Conservation (phyloP, 2,113 vertebrate species). For the Platysternon megacephalum region DNA sequence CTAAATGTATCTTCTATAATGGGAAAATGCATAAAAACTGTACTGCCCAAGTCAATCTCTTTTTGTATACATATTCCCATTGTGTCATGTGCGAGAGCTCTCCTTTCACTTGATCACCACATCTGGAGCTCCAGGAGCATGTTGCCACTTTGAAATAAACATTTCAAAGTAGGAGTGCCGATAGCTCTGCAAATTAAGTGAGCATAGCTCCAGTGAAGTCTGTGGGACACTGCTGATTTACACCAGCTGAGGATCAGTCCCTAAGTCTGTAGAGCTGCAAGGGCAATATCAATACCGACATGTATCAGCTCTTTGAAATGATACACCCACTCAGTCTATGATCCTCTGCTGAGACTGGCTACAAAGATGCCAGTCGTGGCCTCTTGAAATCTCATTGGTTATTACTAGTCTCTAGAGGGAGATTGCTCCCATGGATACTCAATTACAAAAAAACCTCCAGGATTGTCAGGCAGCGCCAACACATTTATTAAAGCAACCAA, state of each 20-base stretch:
- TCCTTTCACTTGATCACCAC: not conserved
- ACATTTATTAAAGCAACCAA: not conserved
- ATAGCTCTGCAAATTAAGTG: not conserved
- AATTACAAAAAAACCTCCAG: not conserved
- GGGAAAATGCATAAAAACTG: not conserved
- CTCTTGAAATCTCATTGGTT: not conserved
- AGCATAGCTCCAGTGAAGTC: not conserved
- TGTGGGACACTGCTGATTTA: not conserved
- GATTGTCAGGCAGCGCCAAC: not conserved
- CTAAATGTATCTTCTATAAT: not conserved
- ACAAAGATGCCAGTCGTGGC: not conserved
- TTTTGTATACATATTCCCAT: fast-evolving
- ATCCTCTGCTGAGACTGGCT: not conserved
- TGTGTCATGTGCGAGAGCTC: not conserved
- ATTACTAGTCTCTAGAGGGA: not conserved
- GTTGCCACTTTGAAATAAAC: not conserved
- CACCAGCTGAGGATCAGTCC: not conserved
- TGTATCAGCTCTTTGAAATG: not conserved
- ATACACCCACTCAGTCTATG: not conserved
- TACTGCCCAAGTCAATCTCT: not conserved
- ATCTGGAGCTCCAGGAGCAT: not conserved
- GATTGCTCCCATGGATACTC: not conserved
- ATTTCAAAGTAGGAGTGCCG: not conserved
- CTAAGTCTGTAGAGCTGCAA: too few species aligned
- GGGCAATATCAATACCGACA: too few species aligned